Evolutionary conservation across 37 sponge, comb jelly and placozoan species (phyloP).

Genomic region (Amphimedon queenslandica): DNA sequence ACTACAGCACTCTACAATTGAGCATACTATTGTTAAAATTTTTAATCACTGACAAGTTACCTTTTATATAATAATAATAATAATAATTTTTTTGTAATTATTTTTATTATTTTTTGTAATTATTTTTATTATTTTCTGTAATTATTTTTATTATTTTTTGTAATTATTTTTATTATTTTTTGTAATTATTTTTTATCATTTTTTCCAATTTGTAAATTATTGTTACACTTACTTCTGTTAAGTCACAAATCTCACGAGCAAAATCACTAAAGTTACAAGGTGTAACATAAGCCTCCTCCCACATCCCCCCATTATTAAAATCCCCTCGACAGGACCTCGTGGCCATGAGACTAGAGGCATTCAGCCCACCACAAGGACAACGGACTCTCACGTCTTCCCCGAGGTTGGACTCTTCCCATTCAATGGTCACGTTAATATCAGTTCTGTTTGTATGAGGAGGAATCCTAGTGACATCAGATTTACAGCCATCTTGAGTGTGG

Average conservation of each 20-base stretch:
- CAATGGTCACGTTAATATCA: not conserved
- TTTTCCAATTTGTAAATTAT: too few species aligned
- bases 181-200: too few species aligned
- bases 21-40: too few species aligned
- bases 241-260: slow-evolving; percentile 11
- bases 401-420: slow-evolving; percentile 38
- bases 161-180: too few species aligned
- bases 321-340: slow-evolving; percentile 39
- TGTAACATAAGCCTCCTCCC: slow-evolving; percentile 15
- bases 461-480: slow-evolving; percentile 1
- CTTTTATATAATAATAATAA: too few species aligned
- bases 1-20: too few species aligned
- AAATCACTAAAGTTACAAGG: slow-evolving; percentile 27
- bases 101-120: too few species aligned
- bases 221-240: slow-evolving; percentile 12
- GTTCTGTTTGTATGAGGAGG: not conserved
- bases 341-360: not conserved
- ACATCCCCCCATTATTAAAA: slow-evolving; percentile 26
- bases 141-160: not conserved
- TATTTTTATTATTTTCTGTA: not conserved
- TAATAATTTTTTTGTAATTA: too few species aligned
- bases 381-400: slow-evolving; percentile 9
- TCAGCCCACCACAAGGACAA: slow-evolving; percentile 44
- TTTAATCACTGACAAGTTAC: too few species aligned
- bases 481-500: slow-evolving; percentile 32